Evolutionary conservation across 1,140 invertebrate genomes (phyloP), one percentile per base, ranked within the genome.

Genomic region (Lucilia cuprina): DNA sequence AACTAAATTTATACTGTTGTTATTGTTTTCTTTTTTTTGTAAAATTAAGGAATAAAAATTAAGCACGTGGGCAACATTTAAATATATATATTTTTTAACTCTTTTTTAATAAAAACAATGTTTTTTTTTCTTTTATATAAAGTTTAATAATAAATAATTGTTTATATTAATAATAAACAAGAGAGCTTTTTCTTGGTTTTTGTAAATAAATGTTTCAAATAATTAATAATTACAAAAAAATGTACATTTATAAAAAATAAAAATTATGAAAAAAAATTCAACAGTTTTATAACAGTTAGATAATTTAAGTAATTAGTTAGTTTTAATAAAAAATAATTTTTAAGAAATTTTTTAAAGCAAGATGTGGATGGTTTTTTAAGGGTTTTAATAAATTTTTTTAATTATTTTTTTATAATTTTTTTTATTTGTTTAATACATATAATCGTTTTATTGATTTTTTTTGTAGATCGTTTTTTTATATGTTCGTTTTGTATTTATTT

Each of bases 41-140:
- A 70, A 70, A 80, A 80, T 80, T 80, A 47, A 49, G 77, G 41
- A 80, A 80, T 80, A 80, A 49, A 80, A 80, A 50, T 80, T 80
- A 80, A 80, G 77, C 77, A 80, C 35, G 41, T 49, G 41, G 77
- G 41, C 47, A 80, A 80, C 41, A 49, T 80, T 80, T 55, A 80
- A 19, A 19, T 70, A 2, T 70, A 70, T 55, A 17, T 70, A 65
- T 65, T 65, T 65, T 65, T 41, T 77, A 19, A 47, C n/a, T 47
- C 25, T 50, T 49, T 80, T 49, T 80, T 21, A 49, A 25, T 80
- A 19, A 35, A 35, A 14, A 77, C 12, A 41, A 35, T n/a, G 3
- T 35, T 77, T 17, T 35, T 12, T 77, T 35, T 35, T 25, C 21
- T 19, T 34, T 50, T 47, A 78, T 17, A 80, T 13, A 1, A 41